Evolutionary conservation across 1,140 invertebrate genomes (phyloP).

Genomic region (Scylla paramamosain): DNA sequence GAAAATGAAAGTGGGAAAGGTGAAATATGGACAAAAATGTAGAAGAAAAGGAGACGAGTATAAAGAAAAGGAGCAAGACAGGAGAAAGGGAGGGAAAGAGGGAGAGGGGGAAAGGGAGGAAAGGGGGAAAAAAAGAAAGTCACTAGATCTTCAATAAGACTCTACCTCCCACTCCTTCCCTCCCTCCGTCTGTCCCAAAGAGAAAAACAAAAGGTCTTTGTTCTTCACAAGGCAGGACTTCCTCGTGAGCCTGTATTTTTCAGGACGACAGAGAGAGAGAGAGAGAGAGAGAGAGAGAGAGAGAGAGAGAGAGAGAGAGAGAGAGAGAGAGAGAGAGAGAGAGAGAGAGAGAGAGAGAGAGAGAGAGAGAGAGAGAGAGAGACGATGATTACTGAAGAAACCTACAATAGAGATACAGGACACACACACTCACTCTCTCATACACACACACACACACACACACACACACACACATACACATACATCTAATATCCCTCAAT

Average conservation of each 20-base stretch:
- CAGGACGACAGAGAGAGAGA: neutral
- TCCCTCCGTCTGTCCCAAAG: neutral
- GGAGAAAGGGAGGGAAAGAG: neutral
- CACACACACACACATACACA: too few species aligned
- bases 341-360: constrained; percentile 20
- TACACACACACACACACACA: too few species aligned
- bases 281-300: constrained; percentile 1
- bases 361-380: constrained; percentile 20
- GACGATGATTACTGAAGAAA: neutral
- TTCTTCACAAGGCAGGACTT: constrained; percentile 11
- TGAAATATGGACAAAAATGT: neutral
- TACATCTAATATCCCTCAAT: too few species aligned
- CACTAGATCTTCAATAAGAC: constrained; percentile 22
- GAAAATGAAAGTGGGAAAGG: too few species aligned
- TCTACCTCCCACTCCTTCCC: neutral
- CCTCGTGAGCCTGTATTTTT: neutral
- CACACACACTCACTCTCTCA: too few species aligned
- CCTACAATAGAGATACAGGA: too few species aligned
- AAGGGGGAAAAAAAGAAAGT: neutral
- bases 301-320: neutral
- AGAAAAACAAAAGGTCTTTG: constrained; percentile 14
- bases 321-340: neutral
- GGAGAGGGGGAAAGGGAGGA: neutral
- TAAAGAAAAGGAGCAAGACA: neutral
- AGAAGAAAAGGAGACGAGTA: neutral